phyloP scores from a whole-genome alignment of 2,113 vertebrate genomes.

The Ceyx margarethae region DNA sequence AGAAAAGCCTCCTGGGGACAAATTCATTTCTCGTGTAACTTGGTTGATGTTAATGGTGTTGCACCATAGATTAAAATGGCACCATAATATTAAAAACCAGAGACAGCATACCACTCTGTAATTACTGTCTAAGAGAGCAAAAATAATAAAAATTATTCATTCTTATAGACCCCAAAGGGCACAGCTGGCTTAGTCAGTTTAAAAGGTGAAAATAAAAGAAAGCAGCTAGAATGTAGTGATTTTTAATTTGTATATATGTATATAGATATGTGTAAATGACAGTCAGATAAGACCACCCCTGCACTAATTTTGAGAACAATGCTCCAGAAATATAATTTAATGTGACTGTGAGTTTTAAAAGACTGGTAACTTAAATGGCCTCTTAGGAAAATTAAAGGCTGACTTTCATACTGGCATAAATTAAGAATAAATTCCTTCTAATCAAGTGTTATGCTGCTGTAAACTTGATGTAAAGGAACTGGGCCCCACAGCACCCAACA shows the following conservation, averaged over 20 bases:
- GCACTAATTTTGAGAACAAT: constrained; percentile 22
- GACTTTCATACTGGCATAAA: background rate
- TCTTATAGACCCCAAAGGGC: constrained; percentile 51
- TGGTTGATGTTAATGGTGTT: constrained; percentile 51
- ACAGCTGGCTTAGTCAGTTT: constrained; percentile 39
- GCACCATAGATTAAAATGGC: constrained; percentile 49
- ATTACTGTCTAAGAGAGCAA: constrained; percentile 59
- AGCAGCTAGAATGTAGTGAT: background rate
- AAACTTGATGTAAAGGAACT: constrained; percentile 16
- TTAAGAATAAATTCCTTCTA: constrained; percentile 8
- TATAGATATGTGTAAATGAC: background rate
- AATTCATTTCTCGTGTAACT: constrained; percentile 50
- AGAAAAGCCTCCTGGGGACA: constrained; percentile 52
- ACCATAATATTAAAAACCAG: constrained; percentile 63
- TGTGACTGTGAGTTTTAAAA: constrained; percentile 11
- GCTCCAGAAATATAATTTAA: constrained; percentile 12
- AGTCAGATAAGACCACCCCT: constrained; percentile 15
- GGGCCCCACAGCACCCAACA: background rate
- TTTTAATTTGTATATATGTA: constrained; percentile 17
- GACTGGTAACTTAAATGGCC: background rate
- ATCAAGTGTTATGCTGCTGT: background rate
- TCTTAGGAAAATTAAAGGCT: constrained; percentile 14
- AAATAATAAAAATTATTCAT: constrained; percentile 65
- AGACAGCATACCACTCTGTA: constrained; percentile 40
- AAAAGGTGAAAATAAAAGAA: constrained; percentile 53